Evolutionary conservation across 2,888 invertebrate genomes (phyloP), one percentile per base, ranked within the genome.

Genomic region (Myopa testacea): DNA sequence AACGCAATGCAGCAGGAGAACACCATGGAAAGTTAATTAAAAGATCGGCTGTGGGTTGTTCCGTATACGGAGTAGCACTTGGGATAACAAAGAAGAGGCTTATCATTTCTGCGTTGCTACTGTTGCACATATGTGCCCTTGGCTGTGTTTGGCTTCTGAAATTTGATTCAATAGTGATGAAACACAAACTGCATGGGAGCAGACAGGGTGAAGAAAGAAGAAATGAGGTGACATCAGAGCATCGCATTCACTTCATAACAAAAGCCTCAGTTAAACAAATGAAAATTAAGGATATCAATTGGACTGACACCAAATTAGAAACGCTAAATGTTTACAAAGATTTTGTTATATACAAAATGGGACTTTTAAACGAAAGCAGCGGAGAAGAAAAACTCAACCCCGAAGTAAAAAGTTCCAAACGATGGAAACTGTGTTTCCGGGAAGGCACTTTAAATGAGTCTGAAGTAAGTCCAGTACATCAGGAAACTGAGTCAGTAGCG

Each of bases 131-230:
- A 78, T 84, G 87, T 12, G 85, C 89, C 45, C 87, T 89, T 78
- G 83, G 84, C 63, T 86, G 86, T 80, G 85, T 88, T 71, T 88
- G 88, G 88, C 76, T 88, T 68, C 79, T 88, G 45, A 88, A 88
- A 76, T 82, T 83, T 78, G 84, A 75, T 14, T 19, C 40, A 4
- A 58, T 34, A 8, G 45, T 26, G 45, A 68, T 60, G 16, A 45
- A 60, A 10, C 58, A 40, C 34, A 60, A 58, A 4, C 38, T 19
- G 14, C 37, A 37, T 6, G 34, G 26, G 16, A 16, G 45, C 55
- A 14, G 55, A 55, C 55, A 16, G 55, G 10, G 10, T 14, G n/a
- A 55, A n/a, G 10, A 6, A n/a, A 1, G 16, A 55, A 14, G 10
- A n/a, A 55, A 55, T n/a, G 55, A 55, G 10, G 55, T 55, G 55